phyloP scores from a whole-genome alignment of 1,140 invertebrate genomes.

The Drosophila guanche region DNA sequence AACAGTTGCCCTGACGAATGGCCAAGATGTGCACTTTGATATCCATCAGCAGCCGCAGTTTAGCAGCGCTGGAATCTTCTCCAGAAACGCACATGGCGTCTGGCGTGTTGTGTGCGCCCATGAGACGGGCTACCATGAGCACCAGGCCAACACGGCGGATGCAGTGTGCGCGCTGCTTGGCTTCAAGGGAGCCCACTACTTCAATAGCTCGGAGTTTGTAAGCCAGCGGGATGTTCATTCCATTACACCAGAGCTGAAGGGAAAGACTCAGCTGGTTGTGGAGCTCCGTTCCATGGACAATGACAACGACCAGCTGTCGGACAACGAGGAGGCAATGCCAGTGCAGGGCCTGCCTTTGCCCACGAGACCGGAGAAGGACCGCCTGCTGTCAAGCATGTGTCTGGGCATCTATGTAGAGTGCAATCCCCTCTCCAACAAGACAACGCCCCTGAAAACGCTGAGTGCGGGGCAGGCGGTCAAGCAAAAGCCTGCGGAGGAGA shows the following conservation, averaged over 20 bases:
- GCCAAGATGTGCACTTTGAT: conserved; percentile 85
- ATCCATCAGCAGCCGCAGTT: conserved; percentile 85
- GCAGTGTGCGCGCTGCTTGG: conserved; percentile 68
- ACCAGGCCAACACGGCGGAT: conserved; percentile 57
- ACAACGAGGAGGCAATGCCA: conserved; percentile 27
- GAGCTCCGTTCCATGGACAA: conserved; percentile 27
- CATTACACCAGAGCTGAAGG: conserved; percentile 65
- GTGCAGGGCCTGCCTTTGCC: conserved; percentile 6
- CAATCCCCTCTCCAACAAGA: conserved; percentile 57
- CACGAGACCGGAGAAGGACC: conserved; percentile 34
- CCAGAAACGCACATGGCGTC: conserved; percentile 84
- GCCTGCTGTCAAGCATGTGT: conserved; percentile 50
- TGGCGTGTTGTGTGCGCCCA: conserved; percentile 87
- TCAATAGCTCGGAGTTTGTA: conserved; percentile 61
- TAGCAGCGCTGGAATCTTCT: conserved; percentile 86
- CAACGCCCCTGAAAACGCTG: conserved; percentile 64
- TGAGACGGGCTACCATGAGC: conserved; percentile 68
- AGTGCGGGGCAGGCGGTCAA: conserved; percentile 60
- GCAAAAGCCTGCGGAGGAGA: neutral
- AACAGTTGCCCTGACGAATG: conserved; percentile 88
- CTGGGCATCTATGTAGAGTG: conserved; percentile 75
- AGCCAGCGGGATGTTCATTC: conserved; percentile 53
- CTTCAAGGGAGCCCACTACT: conserved; percentile 70
- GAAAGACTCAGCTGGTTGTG: conserved; percentile 6
- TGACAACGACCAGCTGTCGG: conserved; percentile 62